Conservation (phyloP, 64 coral and sea anemone species). For the Cladopsammia gracilis region DNA sequence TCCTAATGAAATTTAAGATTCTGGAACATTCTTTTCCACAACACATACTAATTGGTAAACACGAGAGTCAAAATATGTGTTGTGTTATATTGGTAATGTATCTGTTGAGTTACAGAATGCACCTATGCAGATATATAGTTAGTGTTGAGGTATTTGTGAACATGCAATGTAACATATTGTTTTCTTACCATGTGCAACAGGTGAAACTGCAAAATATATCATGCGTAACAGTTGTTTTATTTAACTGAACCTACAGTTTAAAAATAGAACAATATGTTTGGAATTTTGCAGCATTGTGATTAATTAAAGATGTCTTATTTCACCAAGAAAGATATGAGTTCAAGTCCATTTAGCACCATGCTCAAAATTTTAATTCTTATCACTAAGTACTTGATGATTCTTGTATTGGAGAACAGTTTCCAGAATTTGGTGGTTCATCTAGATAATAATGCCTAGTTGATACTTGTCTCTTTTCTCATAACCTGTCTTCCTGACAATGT, state of each 20-base stretch:
- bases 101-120: background rate
- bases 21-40: constrained; percentile 18
- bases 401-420: background rate
- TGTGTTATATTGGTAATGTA: background rate
- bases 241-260: background rate
- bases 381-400: background rate
- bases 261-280: background rate
- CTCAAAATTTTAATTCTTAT: background rate
- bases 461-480: background rate
- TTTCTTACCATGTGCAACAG: background rate
- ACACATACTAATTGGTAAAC: background rate
- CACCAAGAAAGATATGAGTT: background rate
- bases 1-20: background rate
- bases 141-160: background rate
- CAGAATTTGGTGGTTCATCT: background rate
- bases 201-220: background rate
- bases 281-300: background rate
- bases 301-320: background rate
- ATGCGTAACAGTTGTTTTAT: background rate
- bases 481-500: background rate
- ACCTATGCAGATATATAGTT: background rate
- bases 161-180: background rate
- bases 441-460: background rate
- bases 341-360: background rate
- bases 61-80: background rate